Conservation (phyloP, 2,113 vertebrate species). For the Catharus fuscescens region DNA sequence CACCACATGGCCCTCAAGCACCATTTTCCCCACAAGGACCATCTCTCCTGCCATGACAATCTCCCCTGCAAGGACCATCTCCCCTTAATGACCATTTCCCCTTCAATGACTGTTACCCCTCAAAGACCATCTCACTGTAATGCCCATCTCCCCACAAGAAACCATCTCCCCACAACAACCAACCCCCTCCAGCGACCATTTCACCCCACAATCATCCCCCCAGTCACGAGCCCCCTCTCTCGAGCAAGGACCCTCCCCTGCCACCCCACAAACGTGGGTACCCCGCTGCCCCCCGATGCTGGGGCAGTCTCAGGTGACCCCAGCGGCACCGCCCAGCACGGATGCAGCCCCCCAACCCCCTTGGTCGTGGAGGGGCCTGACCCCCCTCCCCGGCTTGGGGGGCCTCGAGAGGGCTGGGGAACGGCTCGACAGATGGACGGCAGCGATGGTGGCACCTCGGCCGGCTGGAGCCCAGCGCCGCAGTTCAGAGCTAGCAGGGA, state of each 20-base stretch:
- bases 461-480: constrained; percentile 58
- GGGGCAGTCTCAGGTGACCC: background rate
- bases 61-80: no score
- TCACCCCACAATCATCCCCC: accelerated
- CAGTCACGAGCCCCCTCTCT: background rate
- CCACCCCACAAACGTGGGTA: background rate
- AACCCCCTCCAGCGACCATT: accelerated
- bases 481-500: constrained; percentile 61
- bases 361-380: background rate
- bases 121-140: background rate
- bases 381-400: background rate
- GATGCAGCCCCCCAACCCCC: background rate
- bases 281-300: accelerated
- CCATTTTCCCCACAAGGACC: no score
- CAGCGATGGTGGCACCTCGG: constrained; percentile 53
- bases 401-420: background rate
- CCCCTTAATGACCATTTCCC: background rate
- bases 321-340: accelerated
- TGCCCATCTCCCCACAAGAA: accelerated
- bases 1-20: no score
- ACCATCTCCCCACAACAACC: no score
- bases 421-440: constrained; percentile 59
- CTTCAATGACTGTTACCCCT: no score
- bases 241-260: accelerated
- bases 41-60: no score